Base-by-base conservation (phyloP, 2,797 vertebrate genomes). In the Nyctalus aviator region DNA sequence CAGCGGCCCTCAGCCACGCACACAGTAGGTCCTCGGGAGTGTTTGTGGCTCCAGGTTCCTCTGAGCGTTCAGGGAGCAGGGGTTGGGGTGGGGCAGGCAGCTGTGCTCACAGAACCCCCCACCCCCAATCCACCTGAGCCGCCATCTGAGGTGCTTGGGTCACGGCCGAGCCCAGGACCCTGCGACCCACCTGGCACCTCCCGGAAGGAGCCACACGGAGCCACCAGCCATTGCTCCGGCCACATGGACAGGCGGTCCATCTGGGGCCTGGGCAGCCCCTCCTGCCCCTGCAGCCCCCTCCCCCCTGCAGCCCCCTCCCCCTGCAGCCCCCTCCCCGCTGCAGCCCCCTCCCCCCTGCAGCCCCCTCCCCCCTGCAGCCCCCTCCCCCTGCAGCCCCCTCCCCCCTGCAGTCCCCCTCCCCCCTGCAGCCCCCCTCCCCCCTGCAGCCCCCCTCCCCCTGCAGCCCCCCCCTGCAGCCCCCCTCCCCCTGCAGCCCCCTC, bases 161-260 rank as follows among this genome's bases (percentile, higher is more conserved):
- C 37, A 12, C 8, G 8, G 62, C 13, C 0, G 0, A 55, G 76
- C 30, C 23, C 0, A 1, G 35, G 57, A 50, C 35, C 30, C 75
- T 27, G 59, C 6, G 1, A 5, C 18, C 13, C 3, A 1, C 2
- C 6, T 8, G 1, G 1, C 18, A 1, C 1, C 2, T 18, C 41
- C 35, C 41, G 2, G 14, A 15, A 6, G 0, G 1, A n/a, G 15
- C 3, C 21, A 21, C 21, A 5, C 8, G 0, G 88, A 71, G 6
- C 7, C 53, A 15, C 14, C 9, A 8, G 55, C 25, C 0, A n/a
- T 13, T 21, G 68, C 7, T 69, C 68, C 46, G 8, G 32, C 14
- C 15, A 48, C 59, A 2, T 10, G 23, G 20, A 11, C 0, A 6
- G 20, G 1, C 7, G 1, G 37, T 8, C 18, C 17, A 9, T 57